Evolutionary conservation across 2,888 invertebrate species (phyloP).

Genomic region (Isoperla grammatica): DNA sequence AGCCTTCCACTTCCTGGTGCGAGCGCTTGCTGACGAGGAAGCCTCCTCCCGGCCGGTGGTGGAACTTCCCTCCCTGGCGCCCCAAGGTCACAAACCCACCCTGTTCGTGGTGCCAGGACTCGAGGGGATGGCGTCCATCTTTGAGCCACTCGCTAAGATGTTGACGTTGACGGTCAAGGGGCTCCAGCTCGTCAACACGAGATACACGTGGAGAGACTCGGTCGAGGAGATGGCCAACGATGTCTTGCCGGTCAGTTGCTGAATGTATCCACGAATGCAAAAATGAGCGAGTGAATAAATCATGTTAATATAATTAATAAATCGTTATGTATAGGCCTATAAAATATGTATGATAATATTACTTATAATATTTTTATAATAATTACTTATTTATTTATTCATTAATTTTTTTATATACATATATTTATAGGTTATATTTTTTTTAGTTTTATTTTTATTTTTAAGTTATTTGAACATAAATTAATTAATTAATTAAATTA

Average conservation of each 20-base stretch:
- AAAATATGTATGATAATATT: no score
- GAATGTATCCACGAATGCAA: conserved; percentile 28
- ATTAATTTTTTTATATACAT: no score
- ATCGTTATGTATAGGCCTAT: no score
- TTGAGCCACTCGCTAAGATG: conserved; percentile 50
- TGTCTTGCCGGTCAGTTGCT: conserved; percentile 53
- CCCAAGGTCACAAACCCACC: conserved; percentile 43
- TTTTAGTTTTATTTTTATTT: no score
- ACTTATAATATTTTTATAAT: no score
- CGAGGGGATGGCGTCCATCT: conserved; percentile 49
- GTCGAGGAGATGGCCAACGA: conserved; percentile 47
- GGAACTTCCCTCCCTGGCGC: conserved; percentile 38
- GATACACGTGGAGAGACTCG: conserved; percentile 34
- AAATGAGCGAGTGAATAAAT: neutral
- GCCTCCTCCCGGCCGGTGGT: neutral
- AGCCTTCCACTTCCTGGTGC: neutral
- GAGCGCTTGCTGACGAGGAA: neutral
- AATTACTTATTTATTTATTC: no score
- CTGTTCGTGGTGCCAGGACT: conserved; percentile 47
- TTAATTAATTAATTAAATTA: no score
- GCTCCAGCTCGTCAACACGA: conserved; percentile 48
- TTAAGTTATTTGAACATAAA: no score
- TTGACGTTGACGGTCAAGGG: conserved; percentile 50
- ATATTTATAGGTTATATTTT: no score
- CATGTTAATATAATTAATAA: no score